Evolutionary conservation across 2,888 invertebrate genomes (phyloP).

Genomic region (Stenotaenia linearis): DNA sequence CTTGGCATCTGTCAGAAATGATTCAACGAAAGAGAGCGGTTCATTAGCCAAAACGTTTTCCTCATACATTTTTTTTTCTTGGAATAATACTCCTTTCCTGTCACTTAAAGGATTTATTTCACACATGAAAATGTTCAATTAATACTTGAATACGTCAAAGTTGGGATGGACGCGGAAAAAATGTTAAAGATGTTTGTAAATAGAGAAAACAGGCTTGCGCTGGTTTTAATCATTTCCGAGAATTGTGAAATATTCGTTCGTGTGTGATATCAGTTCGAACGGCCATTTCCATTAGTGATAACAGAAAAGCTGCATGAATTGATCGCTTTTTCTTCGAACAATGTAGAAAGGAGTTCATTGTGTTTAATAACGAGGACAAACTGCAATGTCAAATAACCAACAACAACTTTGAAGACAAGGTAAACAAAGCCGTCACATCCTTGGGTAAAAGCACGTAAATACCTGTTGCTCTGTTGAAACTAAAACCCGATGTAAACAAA

Average conservation of each 20-base stretch:
- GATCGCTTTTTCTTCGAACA: background rate
- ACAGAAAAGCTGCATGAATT: background rate
- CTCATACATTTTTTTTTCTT: background rate
- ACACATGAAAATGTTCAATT: background rate
- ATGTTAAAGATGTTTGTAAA: background rate
- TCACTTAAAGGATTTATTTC: background rate
- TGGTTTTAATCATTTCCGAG: background rate
- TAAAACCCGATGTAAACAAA: background rate
- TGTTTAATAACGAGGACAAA: constrained; percentile 28
- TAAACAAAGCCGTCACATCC: background rate
- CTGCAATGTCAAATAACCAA: constrained; percentile 34
- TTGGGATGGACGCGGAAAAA: too few species aligned
- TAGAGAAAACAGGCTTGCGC: background rate
- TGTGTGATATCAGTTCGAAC: background rate
- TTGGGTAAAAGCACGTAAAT: background rate
- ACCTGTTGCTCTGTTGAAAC: background rate
- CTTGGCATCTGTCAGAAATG: background rate
- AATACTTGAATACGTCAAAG: too few species aligned
- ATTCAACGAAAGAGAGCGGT: background rate
- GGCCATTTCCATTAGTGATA: background rate
- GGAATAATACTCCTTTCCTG: background rate
- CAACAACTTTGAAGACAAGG: background rate
- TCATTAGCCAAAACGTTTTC: background rate
- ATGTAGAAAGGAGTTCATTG: background rate
- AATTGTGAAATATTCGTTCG: background rate